These are phyloP conservation scores for Menidia menidia DNA, from an alignment of 2,797 vertebrate genomes.

Conservation along the genomic window DNA sequence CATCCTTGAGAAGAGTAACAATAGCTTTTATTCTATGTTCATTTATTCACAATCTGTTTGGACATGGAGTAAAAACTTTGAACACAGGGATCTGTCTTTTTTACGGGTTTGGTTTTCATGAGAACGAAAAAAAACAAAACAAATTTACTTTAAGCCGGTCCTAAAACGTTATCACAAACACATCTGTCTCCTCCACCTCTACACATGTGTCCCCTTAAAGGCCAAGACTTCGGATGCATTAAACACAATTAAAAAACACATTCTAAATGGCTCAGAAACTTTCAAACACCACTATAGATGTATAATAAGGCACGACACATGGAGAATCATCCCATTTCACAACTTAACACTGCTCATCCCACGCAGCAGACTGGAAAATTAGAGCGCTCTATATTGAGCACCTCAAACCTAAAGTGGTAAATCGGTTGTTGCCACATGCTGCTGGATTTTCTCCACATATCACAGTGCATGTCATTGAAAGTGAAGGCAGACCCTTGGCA, in stretches of 20 bases:
- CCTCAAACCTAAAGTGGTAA: constrained; percentile 64
- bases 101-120: not conserved
- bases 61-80: not conserved
- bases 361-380: constrained; percentile 61
- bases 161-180: not conserved
- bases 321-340: constrained; percentile 30
- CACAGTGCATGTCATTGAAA: constrained; percentile 71
- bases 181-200: too few species aligned
- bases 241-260: not conserved
- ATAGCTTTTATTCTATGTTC: not conserved
- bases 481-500: constrained; percentile 67
- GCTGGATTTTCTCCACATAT: constrained; percentile 67
- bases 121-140: not conserved
- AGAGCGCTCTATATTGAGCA: constrained; percentile 56
- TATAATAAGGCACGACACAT: constrained; percentile 19
- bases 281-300: constrained; percentile 19
- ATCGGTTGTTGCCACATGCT: constrained; percentile 65
- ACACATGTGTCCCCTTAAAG: not conserved
- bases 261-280: constrained; percentile 1
- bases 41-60: not conserved
- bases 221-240: not conserved
- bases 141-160: not conserved
- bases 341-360: constrained; percentile 52
- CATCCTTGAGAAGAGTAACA: not conserved
- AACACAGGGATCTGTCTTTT: not conserved